phyloP scores from a whole-genome alignment of 2,888 invertebrate species.

The Rugalucina vietnamica region DNA sequence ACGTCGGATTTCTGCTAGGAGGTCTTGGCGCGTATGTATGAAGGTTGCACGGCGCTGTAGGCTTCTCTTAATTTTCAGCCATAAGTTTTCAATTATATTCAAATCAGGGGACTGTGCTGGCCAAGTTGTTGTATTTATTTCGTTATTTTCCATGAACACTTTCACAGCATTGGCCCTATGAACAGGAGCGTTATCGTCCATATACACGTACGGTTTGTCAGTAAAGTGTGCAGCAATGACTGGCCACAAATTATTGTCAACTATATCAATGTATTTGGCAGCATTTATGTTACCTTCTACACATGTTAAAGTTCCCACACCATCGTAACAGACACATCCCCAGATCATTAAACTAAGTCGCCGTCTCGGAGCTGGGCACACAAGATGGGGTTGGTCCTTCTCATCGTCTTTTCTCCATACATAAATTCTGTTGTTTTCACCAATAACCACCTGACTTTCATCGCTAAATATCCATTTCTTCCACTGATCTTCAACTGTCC shows the following conservation, averaged over 20 bases:
- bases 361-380: neutral
- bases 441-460: slow-evolving; percentile 22
- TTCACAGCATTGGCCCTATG: neutral
- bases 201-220: neutral
- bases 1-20: neutral
- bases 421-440: neutral
- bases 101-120: slow-evolving; percentile 5
- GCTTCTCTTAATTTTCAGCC: neutral
- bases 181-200: slow-evolving; percentile 11
- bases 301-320: slow-evolving; percentile 14
- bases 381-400: slow-evolving; percentile 3
- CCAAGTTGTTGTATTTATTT: neutral
- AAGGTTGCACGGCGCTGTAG: neutral
- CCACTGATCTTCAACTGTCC: slow-evolving; percentile 20
- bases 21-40: neutral
- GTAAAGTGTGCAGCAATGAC: slow-evolving; percentile 16
- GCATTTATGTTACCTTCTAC: slow-evolving; percentile 20
- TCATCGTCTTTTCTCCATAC: slow-evolving; percentile 22
- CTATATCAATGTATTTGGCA: slow-evolving; percentile 3
- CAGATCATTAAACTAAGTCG: neutral
- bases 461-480: slow-evolving; percentile 21
- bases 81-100: slow-evolving; percentile 12
- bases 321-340: slow-evolving; percentile 5
- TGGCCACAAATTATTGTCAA: slow-evolving; percentile 21
- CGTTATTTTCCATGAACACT: neutral